Percentiles rank a stretch among this genome's conserved stretches.
These are phyloP conservation scores for Portevinia maculata DNA, from an alignment of 2,888 invertebrate genomes.

Conservation along the genomic window DNA sequence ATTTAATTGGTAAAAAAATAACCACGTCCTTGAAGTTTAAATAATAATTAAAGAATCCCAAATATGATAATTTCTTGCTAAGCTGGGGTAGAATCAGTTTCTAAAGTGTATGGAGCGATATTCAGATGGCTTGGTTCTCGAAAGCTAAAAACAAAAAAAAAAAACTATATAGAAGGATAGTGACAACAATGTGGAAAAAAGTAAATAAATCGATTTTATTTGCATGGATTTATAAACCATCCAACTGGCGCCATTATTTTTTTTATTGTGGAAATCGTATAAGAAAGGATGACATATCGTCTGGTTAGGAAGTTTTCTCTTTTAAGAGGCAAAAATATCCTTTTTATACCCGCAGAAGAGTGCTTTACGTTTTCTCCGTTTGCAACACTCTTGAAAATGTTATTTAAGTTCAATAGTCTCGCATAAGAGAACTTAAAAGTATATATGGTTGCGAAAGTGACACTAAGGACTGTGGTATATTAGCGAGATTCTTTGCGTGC, in stretches of 20 bases:
- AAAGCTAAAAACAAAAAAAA: background rate
- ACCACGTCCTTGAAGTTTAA: no score
- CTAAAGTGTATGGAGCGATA: no score
- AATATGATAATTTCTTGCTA: no score
- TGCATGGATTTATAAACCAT: slow-evolving; percentile 46
- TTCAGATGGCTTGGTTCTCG: background rate
- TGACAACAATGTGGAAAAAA: slow-evolving; percentile 41
- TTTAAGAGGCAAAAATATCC: slow-evolving; percentile 30
- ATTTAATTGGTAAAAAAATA: no score
- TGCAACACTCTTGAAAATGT: slow-evolving; percentile 28
- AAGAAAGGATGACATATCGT: slow-evolving; percentile 25
- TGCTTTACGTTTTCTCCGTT: slow-evolving; percentile 25
- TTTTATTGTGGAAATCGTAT: slow-evolving; percentile 6
- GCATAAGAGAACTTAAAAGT: slow-evolving; percentile 32
- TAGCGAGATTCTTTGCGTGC: slow-evolving; percentile 42
- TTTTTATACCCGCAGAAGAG: slow-evolving; percentile 30
- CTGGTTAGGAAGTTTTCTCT: slow-evolving; percentile 23
- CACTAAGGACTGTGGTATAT: slow-evolving; percentile 6
- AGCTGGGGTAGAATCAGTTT: no score
- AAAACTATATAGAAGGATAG: background rate
- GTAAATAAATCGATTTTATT: slow-evolving; percentile 63
- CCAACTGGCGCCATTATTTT: slow-evolving; percentile 61
- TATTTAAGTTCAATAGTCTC: background rate
- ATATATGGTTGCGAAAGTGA: background rate
- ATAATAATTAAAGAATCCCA: no score